These are phyloP conservation scores for Gobiocypris rarus DNA, from an alignment of 2,113 vertebrate species.

Conservation along the genomic window DNA sequence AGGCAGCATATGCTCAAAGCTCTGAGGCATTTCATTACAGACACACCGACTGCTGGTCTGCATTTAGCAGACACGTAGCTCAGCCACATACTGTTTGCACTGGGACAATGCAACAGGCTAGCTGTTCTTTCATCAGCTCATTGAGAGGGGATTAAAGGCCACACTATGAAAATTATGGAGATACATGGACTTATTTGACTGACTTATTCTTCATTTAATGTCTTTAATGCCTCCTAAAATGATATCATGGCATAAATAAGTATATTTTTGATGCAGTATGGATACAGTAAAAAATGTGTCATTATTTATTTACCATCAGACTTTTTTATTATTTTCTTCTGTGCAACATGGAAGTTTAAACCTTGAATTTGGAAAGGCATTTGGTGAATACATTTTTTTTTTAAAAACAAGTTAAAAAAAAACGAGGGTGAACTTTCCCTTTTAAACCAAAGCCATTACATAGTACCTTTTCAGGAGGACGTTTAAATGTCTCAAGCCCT, in stretches of 20 bases:
- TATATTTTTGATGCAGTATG: neutral
- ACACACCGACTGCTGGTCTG: constrained; percentile 22
- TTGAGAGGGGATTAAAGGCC: constrained; percentile 21
- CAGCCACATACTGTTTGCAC: constrained; percentile 31
- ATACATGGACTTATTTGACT: neutral
- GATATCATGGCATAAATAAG: neutral
- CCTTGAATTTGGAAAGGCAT: neutral
- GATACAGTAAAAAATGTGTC: neutral
- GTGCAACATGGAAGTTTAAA: too few relatives aligned
- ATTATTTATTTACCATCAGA: neutral
- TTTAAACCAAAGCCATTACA: neutral
- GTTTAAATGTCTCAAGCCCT: neutral
- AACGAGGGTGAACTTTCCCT: neutral
- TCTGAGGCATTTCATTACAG: constrained; percentile 33
- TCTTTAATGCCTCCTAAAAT: neutral
- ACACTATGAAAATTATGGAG: constrained; percentile 5
- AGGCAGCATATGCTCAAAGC: constrained; percentile 43
- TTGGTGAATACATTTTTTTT: neutral
- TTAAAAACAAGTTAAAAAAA: too few relatives aligned
- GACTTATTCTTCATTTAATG: neutral
- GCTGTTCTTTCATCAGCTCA: constrained; percentile 20
- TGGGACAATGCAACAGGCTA: constrained; percentile 20
- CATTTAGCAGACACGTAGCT: constrained; percentile 38
- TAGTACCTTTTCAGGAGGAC: neutral
- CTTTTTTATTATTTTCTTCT: too few relatives aligned